Base-by-base conservation (phyloP, 2,888 invertebrate species). In the Orthosia gracilis region DNA sequence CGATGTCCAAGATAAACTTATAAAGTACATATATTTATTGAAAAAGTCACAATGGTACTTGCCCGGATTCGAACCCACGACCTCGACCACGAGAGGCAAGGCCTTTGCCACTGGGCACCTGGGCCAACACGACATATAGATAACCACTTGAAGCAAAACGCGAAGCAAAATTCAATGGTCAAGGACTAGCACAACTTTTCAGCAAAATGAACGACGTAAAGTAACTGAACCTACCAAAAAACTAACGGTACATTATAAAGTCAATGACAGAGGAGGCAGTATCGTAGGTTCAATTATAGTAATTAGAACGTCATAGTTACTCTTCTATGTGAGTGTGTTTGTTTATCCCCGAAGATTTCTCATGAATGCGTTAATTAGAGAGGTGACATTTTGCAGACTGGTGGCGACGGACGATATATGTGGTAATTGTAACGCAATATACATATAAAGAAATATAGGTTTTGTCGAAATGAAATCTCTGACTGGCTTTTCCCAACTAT, bases 301-400 rank as follows among this genome's bases (percentile, higher is more conserved):
- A 64, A 83, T 73, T 80, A 80, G 59, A 64, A 61, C 50, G 4
- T 61, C 21, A 59, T 40, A 65, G 63, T 68, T 45, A 76, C 50
- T 76, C 21, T 40, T 59, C 18, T 31, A 26, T 58, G n/a, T 54
- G 49, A 58, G 58, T n/a, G 50, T 58, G 65, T 59, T 5, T 61
- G 69, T 62, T 11, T 45, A 69, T 75, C 62, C 26, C 26, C 64
- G 26, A 71, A 55, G 50, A 76, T 64, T 82, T 85, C 66, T 58
- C 82, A 73, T 73, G 59, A 63, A 69, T 40, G 62, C 62, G 85
- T 52, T 73, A 84, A 83, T 76, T 76, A 66, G 54, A 45, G 21
- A 45, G n/a, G 67, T 57, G 65, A 79, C 68, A 61, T 55, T 52
- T 78, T 52, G 49, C 67, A 65, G 69, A 45, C 13, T 15, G 26